Percentiles rank a stretch among this genome's conserved stretches.
These are phyloP conservation scores for Triplophysa rosa DNA, from an alignment of 2,113 vertebrate species.

Conservation along the genomic window DNA sequence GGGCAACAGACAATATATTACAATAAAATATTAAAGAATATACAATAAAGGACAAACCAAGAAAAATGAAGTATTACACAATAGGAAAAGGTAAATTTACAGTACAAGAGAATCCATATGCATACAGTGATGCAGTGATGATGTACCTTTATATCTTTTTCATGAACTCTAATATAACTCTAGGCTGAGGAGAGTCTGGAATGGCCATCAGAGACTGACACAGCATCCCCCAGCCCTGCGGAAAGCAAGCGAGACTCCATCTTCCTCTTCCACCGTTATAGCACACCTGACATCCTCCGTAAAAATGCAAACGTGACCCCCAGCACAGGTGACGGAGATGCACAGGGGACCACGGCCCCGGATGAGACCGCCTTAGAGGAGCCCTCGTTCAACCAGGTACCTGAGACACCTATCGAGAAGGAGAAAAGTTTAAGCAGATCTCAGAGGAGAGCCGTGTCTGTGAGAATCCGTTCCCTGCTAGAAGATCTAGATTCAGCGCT, in stretches of 20 bases:
- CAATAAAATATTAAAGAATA: too few relatives aligned
- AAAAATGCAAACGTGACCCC: slow-evolving; percentile 59
- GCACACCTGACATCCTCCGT: slow-evolving; percentile 82
- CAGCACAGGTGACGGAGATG: slow-evolving; percentile 35
- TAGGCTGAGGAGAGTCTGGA: slow-evolving; percentile 61
- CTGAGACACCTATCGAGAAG: slow-evolving; percentile 38
- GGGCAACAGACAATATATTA: too few relatives aligned
- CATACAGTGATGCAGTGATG: too few relatives aligned
- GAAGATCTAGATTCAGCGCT: slow-evolving; percentile 76
- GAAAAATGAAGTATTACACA: too few relatives aligned
- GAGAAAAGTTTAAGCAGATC: background rate
- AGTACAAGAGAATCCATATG: too few relatives aligned
- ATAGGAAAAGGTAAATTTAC: too few relatives aligned
- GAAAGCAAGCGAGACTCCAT: slow-evolving; percentile 59
- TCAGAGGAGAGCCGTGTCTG: slow-evolving; percentile 57
- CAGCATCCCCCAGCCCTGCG: slow-evolving; percentile 47
- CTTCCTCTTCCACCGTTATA: slow-evolving; percentile 56
- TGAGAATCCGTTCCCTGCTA: slow-evolving; percentile 66
- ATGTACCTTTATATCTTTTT: background rate
- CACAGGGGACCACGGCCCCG: background rate
- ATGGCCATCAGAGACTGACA: slow-evolving; percentile 43
- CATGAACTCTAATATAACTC: background rate
- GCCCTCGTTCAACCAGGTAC: background rate
- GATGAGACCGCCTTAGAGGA: slow-evolving; percentile 13
- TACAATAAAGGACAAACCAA: too few relatives aligned